Percentiles rank a stretch among this genome's conserved stretches.
phyloP scores from a whole-genome alignment of 2,888 invertebrate genomes.

The Drosophila stalkeri region DNA sequence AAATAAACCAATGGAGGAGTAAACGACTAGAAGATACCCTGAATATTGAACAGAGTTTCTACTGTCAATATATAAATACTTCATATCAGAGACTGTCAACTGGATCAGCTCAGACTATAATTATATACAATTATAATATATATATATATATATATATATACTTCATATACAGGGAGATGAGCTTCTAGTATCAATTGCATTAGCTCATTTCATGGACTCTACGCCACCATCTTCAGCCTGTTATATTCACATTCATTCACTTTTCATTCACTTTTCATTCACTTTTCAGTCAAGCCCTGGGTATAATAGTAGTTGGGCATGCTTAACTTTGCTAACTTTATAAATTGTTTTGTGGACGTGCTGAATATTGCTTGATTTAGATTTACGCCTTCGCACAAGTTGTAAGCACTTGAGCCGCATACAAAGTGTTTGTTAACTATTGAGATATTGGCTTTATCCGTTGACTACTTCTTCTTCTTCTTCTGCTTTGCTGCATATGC shows the following conservation, averaged over 20 bases:
- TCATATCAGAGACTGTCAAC: too few species aligned
- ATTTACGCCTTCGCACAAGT: background rate
- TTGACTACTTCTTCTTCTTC: background rate
- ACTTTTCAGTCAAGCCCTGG: background rate
- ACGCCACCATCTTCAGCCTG: background rate
- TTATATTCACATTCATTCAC: background rate
- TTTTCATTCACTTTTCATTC: too few species aligned
- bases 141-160: too few species aligned
- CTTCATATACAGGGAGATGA: too few species aligned
- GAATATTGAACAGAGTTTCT: background rate
- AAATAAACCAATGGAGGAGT: background rate
- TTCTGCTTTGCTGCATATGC: background rate
- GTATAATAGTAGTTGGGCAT: background rate
- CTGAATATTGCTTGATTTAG: background rate
- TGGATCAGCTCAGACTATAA: too few species aligned
- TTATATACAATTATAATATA: too few species aligned
- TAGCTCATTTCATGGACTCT: too few species aligned
- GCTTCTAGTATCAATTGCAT: too few species aligned
- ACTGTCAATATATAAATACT: too few species aligned
- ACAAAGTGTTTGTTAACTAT: slow-evolving; percentile 3
- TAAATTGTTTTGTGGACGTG: background rate
- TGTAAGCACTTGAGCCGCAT: background rate
- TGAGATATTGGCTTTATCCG: slow-evolving; percentile 1
- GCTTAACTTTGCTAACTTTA: background rate
- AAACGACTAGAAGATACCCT: background rate